Base-by-base conservation (phyloP, 2,113 vertebrate genomes). In the Dunckerocampus dactyliophorus region DNA sequence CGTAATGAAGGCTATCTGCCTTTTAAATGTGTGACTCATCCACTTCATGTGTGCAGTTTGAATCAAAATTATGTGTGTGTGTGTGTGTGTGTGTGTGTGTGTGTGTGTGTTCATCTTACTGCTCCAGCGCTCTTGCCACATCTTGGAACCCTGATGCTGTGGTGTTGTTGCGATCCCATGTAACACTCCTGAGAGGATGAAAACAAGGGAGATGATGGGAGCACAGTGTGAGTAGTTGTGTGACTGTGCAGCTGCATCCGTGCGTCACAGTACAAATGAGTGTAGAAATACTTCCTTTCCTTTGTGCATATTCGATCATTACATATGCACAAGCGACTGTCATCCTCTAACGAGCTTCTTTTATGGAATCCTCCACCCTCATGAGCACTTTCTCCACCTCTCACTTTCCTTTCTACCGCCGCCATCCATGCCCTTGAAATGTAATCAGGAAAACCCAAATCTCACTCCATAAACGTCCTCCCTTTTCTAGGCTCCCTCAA, bases 151-250 rank as follows among this genome's bases (percentile, higher is more conserved):
- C 94, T 10, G 89, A 85, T 16, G 90, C 90, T 0, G 93, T 92
- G 4, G 94, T 95, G 66, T 91, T 93, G 83, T 96, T 96, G 68
- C 92, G 91, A 80, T 96, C 94, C 94, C 94, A 96, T 2, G 90
- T 90, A 71, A 96, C 93, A 63, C 92, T 95, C 85, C 94, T 96
- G 81, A 60, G 63, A 65, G 39, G 58, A 69, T 77, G 74, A 69
- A 73, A 70, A 68, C 48, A 6, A 62, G 39, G 43, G 56, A 46
- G 47, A 56, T 48, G 17, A 75, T 24, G 20, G 11, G 39, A 42
- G 54, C 55, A 59, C 11, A 47, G 59, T 63, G 6, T 5, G 8
- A 28, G 13, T 22, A 59, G 34, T 59, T 67, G 47, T 73, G 21
- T 55, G 24, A 58, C 67, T 46, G n/a, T n/a, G 22, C 46, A 53